Evolutionary conservation across 2,113 vertebrate genomes (phyloP).

Genomic region (Hippocampus guttulatus): DNA sequence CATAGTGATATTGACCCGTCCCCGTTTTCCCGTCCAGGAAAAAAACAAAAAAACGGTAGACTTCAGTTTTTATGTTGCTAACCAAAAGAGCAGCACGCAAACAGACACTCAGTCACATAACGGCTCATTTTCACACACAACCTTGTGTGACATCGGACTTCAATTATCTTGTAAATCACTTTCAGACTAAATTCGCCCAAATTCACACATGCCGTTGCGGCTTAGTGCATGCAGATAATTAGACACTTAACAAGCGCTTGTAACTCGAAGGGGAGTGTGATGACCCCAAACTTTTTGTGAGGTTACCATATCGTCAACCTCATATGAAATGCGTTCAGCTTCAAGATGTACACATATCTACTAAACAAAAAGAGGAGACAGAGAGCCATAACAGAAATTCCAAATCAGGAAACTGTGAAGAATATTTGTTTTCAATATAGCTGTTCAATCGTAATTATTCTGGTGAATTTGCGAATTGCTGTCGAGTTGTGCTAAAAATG

Average conservation of each 20-base stretch:
- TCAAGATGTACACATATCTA: background rate
- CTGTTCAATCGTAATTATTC: background rate
- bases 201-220: too few species aligned
- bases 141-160: too few species aligned
- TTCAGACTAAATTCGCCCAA: too few species aligned
- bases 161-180: too few species aligned
- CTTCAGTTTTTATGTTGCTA: background rate
- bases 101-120: background rate
- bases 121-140: too few species aligned
- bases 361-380: slow-evolving; percentile 36
- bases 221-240: too few species aligned
- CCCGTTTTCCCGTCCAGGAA: too few species aligned
- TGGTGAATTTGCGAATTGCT: slow-evolving; percentile 8
- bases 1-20: background rate
- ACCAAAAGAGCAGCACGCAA: background rate
- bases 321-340: background rate
- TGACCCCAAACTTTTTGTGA: background rate
- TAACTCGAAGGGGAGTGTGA: too few species aligned
- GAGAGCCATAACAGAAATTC: slow-evolving; percentile 67
- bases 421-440: slow-evolving; percentile 36
- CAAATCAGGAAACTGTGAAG: slow-evolving; percentile 56
- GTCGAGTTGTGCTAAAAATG: slow-evolving; percentile 57
- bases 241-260: too few species aligned
- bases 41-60: background rate
- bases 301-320: background rate